Conservation (phyloP, 2,113 vertebrate species). For the Odontophorus gujanensis region DNA sequence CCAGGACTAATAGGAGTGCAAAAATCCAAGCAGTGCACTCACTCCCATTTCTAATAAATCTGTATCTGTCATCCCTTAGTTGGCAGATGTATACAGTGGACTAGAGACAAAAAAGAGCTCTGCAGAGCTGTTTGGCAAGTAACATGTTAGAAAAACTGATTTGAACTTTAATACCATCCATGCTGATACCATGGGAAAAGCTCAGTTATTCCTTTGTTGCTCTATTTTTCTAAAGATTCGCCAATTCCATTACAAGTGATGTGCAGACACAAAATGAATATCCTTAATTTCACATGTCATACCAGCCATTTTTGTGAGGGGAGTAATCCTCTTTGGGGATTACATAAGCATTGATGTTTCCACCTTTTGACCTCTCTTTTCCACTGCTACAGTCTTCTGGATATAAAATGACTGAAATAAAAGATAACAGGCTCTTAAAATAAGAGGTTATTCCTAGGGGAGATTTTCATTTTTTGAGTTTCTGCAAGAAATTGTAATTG, state of each 20-base stretch:
- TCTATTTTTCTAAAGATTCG: conserved; percentile 37
- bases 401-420: conserved; percentile 23
- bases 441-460: not conserved
- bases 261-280: conserved; percentile 41
- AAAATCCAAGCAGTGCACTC: not conserved
- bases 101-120: not conserved
- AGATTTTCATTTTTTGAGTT: not conserved
- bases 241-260: conserved; percentile 32
- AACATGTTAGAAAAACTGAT: not conserved
- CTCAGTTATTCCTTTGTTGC: not conserved
- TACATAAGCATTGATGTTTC: conserved; percentile 53
- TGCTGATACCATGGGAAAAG: not conserved
- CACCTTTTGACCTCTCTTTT: conserved; percentile 63
- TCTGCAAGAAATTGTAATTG: not conserved
- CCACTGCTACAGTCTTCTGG: not conserved
- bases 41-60: conserved; percentile 11
- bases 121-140: not conserved
- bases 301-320: conserved; percentile 21
- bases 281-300: conserved; percentile 61
- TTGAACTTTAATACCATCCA: not conserved
- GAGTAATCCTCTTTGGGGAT: conserved; percentile 56
- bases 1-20: not conserved
- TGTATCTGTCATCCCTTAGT: not conserved
- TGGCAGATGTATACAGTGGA: not conserved
- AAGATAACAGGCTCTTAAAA: conserved; percentile 15